phyloP scores from a whole-genome alignment of 2,888 invertebrate genomes.

The Pomacea canaliculata region DNA sequence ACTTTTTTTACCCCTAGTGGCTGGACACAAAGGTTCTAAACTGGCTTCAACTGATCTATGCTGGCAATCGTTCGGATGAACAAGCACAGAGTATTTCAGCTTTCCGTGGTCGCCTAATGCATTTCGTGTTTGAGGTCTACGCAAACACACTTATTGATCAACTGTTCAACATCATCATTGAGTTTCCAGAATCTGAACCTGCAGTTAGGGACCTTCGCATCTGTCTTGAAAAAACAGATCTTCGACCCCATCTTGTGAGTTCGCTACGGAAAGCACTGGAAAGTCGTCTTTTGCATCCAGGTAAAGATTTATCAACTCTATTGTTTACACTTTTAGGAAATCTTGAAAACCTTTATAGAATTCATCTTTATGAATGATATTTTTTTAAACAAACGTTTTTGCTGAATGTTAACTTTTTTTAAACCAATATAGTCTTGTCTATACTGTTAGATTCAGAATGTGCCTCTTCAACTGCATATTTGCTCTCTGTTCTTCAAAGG shows the following conservation, averaged over 20 bases:
- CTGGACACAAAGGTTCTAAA: conserved; percentile 86
- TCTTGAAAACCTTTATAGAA: not conserved
- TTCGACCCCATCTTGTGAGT: conserved; percentile 77
- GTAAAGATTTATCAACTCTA: conserved; percentile 38
- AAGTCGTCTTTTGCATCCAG: conserved; percentile 86
- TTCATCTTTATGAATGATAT: no score
- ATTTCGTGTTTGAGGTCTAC: conserved; percentile 89
- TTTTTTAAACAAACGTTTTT: no score
- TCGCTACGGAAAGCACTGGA: conserved; percentile 86
- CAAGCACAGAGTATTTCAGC: conserved; percentile 53
- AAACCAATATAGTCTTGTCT: no score
- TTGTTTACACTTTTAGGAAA: not conserved
- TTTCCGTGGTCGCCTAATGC: conserved; percentile 74
- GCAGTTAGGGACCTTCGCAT: conserved; percentile 89
- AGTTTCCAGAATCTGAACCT: conserved; percentile 94
- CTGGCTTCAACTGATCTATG: conserved; percentile 87
- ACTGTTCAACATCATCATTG: conserved; percentile 95
- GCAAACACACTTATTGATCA: conserved; percentile 90
- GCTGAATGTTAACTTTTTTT: no score
- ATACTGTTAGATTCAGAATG: no score
- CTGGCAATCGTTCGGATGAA: conserved; percentile 47
- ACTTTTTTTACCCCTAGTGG: conserved; percentile 76
- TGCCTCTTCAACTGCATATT: no score
- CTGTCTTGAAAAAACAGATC: conserved; percentile 88
- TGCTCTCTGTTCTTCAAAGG: conserved; percentile 73